Base-by-base conservation (phyloP, 2,113 vertebrate species). In the Passer domesticus region DNA sequence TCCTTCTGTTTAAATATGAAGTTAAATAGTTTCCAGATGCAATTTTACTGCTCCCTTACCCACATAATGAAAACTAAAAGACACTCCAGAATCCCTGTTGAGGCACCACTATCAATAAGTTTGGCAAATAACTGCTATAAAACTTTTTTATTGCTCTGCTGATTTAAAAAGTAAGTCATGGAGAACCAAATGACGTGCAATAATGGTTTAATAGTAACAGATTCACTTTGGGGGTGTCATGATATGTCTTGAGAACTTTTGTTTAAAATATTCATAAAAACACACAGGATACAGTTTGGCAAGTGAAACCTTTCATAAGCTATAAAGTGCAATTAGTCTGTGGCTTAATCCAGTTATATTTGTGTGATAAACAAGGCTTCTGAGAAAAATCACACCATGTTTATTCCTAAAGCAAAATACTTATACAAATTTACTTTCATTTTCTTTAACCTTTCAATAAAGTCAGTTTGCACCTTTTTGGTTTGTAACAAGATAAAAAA, bases 21-120 rank as follows among this genome's bases (percentile, higher is more conserved):
- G 35, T 30, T 18, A 92, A 96, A 97, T 90, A 64, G 53, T 82
- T 95, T 97, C 92, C 94, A 97, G 96, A 94, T 95, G 86, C 33
- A 89, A 67, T 90, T 96, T 96, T 90, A 95, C 87, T 96, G 74
- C 89, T 96, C 78, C 64, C 68, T 83, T 95, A 52, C 66, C 41
- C 87, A 50, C 59, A 56, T 75, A 95, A 94, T 96, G 86, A 88
- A 95, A 96, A 87, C 81, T 89, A 84, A 92, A 95, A 95, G 88
- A 94, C 72, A 73, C 53, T 78, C 20, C 30, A 55, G 93, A 79
- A 93, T 92, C 86, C 83, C 86, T 49, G 22, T 68, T 84, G 95
- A 91, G 70, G 74, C 27, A 94, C 53, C 37, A 35, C 68, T 63
- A 84, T 92, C 95, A 91, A 53, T 91, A 94, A 89, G 58, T 89